phyloP scores from a whole-genome alignment of 1,140 invertebrate genomes.

The Anagrus nilaparvatae region DNA sequence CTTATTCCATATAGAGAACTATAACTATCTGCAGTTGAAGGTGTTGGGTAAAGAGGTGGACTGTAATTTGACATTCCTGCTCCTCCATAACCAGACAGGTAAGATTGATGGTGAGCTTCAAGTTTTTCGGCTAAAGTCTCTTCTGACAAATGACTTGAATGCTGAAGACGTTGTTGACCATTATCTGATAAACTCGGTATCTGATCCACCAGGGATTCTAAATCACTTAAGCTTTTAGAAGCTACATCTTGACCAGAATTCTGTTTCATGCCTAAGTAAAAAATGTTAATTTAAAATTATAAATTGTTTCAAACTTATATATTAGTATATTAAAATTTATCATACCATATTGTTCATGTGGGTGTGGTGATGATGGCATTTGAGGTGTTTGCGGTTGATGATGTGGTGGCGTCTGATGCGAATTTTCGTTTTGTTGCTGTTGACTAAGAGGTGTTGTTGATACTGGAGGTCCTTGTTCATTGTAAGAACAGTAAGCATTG shows the following conservation, averaged over 20 bases:
- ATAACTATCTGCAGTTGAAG: constrained; percentile 20
- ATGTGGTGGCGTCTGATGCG: constrained; percentile 37
- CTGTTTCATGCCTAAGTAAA: constrained; percentile 20
- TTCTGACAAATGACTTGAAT: constrained; percentile 25
- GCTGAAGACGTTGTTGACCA: constrained; percentile 35
- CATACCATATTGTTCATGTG: constrained; percentile 36
- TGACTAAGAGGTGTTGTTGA: constrained; percentile 23
- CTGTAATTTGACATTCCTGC: constrained; percentile 33
- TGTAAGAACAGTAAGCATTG: constrained; percentile 36
- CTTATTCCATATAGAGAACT: constrained; percentile 30
- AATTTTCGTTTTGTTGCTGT: constrained; percentile 34
- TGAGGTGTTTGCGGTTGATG: constrained; percentile 37
- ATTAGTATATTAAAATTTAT: constrained; percentile 15
- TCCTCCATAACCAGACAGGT: constrained; percentile 25
- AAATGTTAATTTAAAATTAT: neutral
- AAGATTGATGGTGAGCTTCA: constrained; percentile 31
- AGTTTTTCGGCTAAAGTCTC: constrained; percentile 26
- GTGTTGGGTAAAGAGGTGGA: constrained; percentile 25
- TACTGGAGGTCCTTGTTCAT: constrained; percentile 30
- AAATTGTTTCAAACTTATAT: neutral
- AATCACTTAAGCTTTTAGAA: constrained; percentile 75
- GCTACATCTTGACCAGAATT: constrained; percentile 58
- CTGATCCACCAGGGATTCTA: constrained; percentile 83
- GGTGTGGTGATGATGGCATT: constrained; percentile 37
- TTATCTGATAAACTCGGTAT: constrained; percentile 77